Conservation (phyloP, 2,888 invertebrate species). For the Ditula angustiorana region DNA sequence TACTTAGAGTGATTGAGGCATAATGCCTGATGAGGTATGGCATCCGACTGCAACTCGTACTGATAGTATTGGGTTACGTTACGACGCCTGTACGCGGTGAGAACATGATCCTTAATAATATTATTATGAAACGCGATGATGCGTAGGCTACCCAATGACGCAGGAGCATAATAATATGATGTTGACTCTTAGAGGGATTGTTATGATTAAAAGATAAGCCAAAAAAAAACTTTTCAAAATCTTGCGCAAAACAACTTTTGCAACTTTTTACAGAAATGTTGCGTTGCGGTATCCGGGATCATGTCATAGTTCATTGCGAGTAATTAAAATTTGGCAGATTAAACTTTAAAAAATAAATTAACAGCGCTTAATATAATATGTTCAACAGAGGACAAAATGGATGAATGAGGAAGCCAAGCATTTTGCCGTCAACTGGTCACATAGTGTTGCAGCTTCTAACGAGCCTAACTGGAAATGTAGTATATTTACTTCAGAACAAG, state of each 20-base stretch:
- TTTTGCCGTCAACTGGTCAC: background rate
- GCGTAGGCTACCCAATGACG: slow-evolving; percentile 8
- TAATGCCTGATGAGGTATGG: slow-evolving; percentile 26
- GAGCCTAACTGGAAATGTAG: slow-evolving; percentile 15
- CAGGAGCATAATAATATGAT: too few relatives aligned
- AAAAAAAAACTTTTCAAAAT: background rate
- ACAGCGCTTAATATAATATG: too few relatives aligned
- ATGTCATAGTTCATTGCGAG: too few relatives aligned
- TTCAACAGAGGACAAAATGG: too few relatives aligned
- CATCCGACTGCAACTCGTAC: slow-evolving; percentile 21
- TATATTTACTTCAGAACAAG: slow-evolving; percentile 18
- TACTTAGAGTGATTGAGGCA: slow-evolving; percentile 32
- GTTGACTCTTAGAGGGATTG: background rate
- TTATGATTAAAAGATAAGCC: background rate
- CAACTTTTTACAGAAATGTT: background rate
- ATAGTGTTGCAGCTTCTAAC: slow-evolving; percentile 11
- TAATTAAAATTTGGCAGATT: too few relatives aligned
- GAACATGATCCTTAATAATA: slow-evolving; percentile 26
- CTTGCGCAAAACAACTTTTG: background rate
- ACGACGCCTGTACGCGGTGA: slow-evolving; percentile 16
- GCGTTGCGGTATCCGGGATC: background rate
- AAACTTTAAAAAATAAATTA: too few relatives aligned
- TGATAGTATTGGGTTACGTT: slow-evolving; percentile 23
- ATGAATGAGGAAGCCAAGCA: too few relatives aligned
- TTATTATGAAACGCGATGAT: slow-evolving; percentile 27